Evolutionary conservation across 2,888 invertebrate genomes (phyloP).

Genomic region (Serrognathus titanus): DNA sequence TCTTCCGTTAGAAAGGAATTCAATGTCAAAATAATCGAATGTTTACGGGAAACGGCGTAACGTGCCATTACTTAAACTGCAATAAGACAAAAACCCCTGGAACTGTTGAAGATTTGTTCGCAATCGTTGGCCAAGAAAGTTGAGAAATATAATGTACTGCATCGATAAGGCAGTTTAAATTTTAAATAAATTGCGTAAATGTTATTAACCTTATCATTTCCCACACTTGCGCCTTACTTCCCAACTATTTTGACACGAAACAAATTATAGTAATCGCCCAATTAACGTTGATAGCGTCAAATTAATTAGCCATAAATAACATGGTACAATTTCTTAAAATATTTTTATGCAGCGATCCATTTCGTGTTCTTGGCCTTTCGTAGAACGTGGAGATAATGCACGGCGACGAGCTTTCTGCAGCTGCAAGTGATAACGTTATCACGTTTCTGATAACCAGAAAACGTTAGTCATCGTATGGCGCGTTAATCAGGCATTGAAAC

Average conservation of each 20-base stretch:
- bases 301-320: not conserved
- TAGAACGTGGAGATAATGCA: constrained; percentile 11
- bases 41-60: constrained; percentile 23
- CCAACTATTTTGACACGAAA: too few species aligned
- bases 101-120: not conserved
- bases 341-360: not conserved
- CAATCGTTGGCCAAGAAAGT: too few species aligned
- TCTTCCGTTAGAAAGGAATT: constrained; percentile 25
- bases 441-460: constrained; percentile 12
- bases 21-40: constrained; percentile 30
- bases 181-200: too few species aligned
- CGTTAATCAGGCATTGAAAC: constrained; percentile 3
- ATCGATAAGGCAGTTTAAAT: too few species aligned
- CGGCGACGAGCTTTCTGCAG: constrained; percentile 28
- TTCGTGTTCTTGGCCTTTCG: constrained; percentile 5
- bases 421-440: constrained; percentile 24
- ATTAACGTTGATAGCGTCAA: not conserved
- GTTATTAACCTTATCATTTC: too few species aligned
- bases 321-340: not conserved
- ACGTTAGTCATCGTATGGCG: constrained; percentile 9
- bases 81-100: not conserved
- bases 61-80: constrained; percentile 1
- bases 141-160: too few species aligned
- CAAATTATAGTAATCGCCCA: too few species aligned
- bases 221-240: too few species aligned